phyloP scores from a whole-genome alignment of 2,113 vertebrate species.

The Pycnonotus jocosus region DNA sequence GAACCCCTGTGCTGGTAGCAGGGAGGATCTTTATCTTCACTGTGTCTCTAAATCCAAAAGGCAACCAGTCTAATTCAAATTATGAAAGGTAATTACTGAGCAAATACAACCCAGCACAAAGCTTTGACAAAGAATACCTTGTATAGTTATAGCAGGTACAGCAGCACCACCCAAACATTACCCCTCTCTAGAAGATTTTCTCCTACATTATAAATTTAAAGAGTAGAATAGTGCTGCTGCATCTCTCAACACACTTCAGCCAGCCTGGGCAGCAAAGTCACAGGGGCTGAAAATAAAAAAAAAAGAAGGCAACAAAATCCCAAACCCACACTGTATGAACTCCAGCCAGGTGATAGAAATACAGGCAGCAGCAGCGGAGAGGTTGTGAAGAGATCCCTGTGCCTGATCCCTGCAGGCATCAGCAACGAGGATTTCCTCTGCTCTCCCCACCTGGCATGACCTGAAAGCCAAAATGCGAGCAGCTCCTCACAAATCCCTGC shows the following conservation, averaged over 20 bases:
- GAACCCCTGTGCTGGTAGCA: neutral
- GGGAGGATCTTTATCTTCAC: neutral
- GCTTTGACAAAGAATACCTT: neutral
- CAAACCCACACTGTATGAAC: neutral
- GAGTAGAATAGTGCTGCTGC: neutral
- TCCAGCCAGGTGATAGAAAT: neutral
- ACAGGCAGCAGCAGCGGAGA: neutral
- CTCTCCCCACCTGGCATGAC: neutral
- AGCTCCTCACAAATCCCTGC: neutral
- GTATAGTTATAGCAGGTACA: neutral
- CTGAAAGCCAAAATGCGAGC: neutral
- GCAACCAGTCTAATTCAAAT: neutral
- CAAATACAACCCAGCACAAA: neutral
- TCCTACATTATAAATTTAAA: neutral
- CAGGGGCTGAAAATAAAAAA: neutral
- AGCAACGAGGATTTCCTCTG: neutral
- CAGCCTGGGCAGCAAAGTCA: neutral
- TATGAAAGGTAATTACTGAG: neutral
- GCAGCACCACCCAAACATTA: neutral
- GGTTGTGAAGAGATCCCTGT: fast-evolving
- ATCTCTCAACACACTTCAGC: neutral
- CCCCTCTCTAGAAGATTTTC: neutral
- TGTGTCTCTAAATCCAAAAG: neutral
- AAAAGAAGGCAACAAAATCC: neutral
- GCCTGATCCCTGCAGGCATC: neutral